Base-by-base conservation (phyloP, 2,113 vertebrate genomes). In the Choloepus hoffmanni region DNA sequence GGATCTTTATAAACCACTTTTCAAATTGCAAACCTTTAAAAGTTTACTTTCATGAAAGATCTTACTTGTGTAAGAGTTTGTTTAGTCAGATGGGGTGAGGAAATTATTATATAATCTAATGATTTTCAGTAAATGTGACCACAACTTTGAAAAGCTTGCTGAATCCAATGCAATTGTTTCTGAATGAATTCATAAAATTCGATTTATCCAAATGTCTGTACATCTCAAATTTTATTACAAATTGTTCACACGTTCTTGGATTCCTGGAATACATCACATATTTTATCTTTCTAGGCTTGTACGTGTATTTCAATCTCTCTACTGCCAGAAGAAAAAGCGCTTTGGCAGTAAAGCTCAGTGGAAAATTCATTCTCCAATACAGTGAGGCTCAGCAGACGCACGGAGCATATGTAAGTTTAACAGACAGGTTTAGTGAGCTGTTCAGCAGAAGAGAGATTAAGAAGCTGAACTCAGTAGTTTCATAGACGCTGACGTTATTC, bases 401-500 rank as follows among this genome's bases (percentile, higher is more conserved):
- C n/a, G 84, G 92, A 53, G 33, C 24, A 87, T 16, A 1, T 53
- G 67, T 85, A 89, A 88, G 68, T 85, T 89, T 90, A 95, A 92
- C 92, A 76, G 18, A 93, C 96, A 96, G 95, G 83, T 90, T 63
- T 30, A 73, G 7, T 81, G 95, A 36, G 87, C 87, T 92, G 76
- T 43, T 78, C 16, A 43, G 89, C 85, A 62, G 58, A 19, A n/a
- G 78, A 40, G 74, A 90, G 88, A 94, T 96, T 92, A 89, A 96
- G 68, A 33, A 93, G 72, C 85, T 74, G 92, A 93, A 79, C 16
- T 50, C 70, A 62, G 60, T 82, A 96, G 70, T 96, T 94, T 89
- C 96, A 85, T 84, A 96, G 86, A 95, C 74, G 48, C 89, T 87
- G 96, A 94, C 77, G 67, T 94, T 95, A 97, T 94, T 89, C 23